These are phyloP conservation scores for Drosophila anomalipes DNA, from an alignment of 2,888 invertebrate species.

Conservation along the genomic window DNA sequence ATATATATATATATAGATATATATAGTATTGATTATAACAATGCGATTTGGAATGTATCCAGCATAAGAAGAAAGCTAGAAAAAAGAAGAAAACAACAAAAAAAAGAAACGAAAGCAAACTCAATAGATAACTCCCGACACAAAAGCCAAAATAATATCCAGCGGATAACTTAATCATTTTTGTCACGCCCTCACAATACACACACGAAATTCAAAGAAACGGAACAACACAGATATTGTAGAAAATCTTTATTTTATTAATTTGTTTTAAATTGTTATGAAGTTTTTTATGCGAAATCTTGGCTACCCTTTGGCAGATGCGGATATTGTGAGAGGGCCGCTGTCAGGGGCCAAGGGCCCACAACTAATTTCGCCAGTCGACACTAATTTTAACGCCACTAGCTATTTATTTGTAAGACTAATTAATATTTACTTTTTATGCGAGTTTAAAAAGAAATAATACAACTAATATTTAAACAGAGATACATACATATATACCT, in stretches of 20 bases:
- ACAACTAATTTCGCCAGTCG: slow-evolving; percentile 65
- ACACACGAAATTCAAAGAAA: slow-evolving; percentile 25
- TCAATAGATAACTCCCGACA: slow-evolving; percentile 43
- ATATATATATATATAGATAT: slow-evolving; percentile 1
- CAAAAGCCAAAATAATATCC: slow-evolving; percentile 66
- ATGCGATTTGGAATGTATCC: slow-evolving; percentile 63
- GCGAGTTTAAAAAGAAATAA: slow-evolving; percentile 71
- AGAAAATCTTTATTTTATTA: slow-evolving; percentile 75
- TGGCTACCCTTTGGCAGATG: slow-evolving; percentile 40
- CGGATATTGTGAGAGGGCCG: slow-evolving; percentile 37
- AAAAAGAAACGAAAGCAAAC: slow-evolving; percentile 16
- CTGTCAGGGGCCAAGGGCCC: slow-evolving; percentile 33
- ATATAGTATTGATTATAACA: slow-evolving; percentile 64
- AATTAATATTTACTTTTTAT: slow-evolving; percentile 78
- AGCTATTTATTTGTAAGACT: slow-evolving; percentile 78
- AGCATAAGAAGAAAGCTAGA: slow-evolving; percentile 36
- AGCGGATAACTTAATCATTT: slow-evolving; percentile 52
- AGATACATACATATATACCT: slow-evolving; percentile 51
- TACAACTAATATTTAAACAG: slow-evolving; percentile 71
- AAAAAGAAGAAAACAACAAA: slow-evolving; percentile 20
- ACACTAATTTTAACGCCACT: slow-evolving; percentile 79
- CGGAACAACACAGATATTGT: slow-evolving; percentile 57
- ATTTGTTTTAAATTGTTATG: slow-evolving; percentile 79
- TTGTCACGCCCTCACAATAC: slow-evolving; percentile 37
- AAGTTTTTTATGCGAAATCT: slow-evolving; percentile 71